phyloP scores from a whole-genome alignment of 2,888 invertebrate genomes.

The Perdita meconis region DNA sequence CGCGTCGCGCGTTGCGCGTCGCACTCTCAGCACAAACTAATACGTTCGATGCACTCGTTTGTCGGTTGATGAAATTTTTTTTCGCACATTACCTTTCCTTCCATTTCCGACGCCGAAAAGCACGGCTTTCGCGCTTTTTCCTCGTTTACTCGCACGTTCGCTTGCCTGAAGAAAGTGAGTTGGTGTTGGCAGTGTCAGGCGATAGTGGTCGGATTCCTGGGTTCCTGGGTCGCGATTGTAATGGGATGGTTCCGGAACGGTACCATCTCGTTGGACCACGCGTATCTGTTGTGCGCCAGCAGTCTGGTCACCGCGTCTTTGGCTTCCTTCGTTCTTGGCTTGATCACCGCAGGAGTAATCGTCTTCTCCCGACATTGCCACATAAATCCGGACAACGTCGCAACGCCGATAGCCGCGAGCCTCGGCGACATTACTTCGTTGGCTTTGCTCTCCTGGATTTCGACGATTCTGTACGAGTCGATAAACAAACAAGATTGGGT shows the following conservation, averaged over 20 bases:
- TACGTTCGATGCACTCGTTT: too few relatives aligned
- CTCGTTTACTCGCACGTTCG: slow-evolving; percentile 3
- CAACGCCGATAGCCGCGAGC: slow-evolving; percentile 92
- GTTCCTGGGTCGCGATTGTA: slow-evolving; percentile 89
- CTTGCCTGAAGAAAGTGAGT: slow-evolving; percentile 38
- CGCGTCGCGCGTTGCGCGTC: too few relatives aligned
- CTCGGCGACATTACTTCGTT: slow-evolving; percentile 91
- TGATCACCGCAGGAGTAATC: slow-evolving; percentile 90
- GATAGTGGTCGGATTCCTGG: slow-evolving; percentile 90
- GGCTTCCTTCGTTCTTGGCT: slow-evolving; percentile 90
- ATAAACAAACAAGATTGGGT: slow-evolving; percentile 88
- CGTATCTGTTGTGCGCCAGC: slow-evolving; percentile 90
- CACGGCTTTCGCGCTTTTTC: neutral
- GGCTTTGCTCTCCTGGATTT: slow-evolving; percentile 86
- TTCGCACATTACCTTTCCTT: neutral
- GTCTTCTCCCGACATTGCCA: slow-evolving; percentile 88
- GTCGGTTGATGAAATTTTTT: too few relatives aligned
- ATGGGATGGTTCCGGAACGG: slow-evolving; percentile 89
- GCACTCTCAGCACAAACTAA: too few relatives aligned
- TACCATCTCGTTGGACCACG: slow-evolving; percentile 88
- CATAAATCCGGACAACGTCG: slow-evolving; percentile 92
- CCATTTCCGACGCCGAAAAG: too few relatives aligned
- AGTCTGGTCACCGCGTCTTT: slow-evolving; percentile 91
- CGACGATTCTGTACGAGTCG: slow-evolving; percentile 86
- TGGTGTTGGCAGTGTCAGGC: slow-evolving; percentile 86